Conservation (phyloP, 1,140 invertebrate genomes). For the Lordiphosa mommai region DNA sequence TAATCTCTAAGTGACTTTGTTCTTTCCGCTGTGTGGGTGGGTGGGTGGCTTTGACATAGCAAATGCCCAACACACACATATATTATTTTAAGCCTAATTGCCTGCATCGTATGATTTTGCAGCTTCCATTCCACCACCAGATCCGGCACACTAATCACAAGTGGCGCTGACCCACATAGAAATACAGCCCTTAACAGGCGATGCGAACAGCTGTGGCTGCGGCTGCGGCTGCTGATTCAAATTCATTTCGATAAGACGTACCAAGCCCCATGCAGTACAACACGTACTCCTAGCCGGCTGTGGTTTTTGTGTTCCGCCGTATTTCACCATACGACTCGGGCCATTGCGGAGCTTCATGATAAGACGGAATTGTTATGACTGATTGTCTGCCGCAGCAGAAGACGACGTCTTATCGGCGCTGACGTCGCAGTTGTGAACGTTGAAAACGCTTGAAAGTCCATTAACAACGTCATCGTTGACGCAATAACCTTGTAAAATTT, state of each 20-base stretch:
- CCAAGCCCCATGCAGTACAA: slow-evolving; percentile 37
- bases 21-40: slow-evolving; percentile 9
- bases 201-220: slow-evolving; percentile 25
- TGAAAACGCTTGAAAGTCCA: slow-evolving; percentile 37
- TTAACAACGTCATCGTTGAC: slow-evolving; percentile 48
- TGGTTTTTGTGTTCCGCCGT: no score
- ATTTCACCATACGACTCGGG: slow-evolving; percentile 52
- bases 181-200: slow-evolving; percentile 23
- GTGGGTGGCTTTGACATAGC: background rate
- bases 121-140: slow-evolving; percentile 15
- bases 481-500: slow-evolving; percentile 30
- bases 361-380: slow-evolving; percentile 56
- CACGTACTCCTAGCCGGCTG: slow-evolving; percentile 46
- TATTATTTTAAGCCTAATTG: no score
- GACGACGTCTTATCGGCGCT: slow-evolving; percentile 52
- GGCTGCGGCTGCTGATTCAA: no score
- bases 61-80: background rate
- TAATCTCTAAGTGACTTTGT: background rate
- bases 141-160: slow-evolving; percentile 59
- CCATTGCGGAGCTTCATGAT: slow-evolving; percentile 34
- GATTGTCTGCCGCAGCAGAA: slow-evolving; percentile 54
- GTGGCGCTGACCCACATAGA: slow-evolving; percentile 56
- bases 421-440: slow-evolving; percentile 18
- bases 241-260: background rate
- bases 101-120: slow-evolving; percentile 62